phyloP scores from a whole-genome alignment of 2,888 invertebrate genomes.

The Xestia rhomboidea region DNA sequence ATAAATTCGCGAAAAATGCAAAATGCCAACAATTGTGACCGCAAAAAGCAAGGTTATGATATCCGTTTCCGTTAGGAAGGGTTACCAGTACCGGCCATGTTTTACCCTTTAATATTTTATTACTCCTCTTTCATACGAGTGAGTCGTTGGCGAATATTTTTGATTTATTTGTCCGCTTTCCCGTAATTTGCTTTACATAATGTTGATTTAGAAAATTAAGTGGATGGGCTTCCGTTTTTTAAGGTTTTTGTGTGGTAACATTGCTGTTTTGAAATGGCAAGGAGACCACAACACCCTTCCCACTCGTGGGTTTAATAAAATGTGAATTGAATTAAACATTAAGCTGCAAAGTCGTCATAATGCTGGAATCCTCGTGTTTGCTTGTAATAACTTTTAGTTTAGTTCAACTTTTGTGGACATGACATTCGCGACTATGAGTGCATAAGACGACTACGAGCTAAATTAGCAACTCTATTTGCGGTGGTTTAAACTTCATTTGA shows the following conservation, averaged over 20 bases:
- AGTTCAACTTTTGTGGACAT: too few species aligned
- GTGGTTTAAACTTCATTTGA: too few species aligned
- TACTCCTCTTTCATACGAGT: conserved; percentile 66
- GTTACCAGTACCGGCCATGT: conserved; percentile 73
- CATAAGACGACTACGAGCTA: too few species aligned
- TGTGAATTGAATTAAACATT: not conserved
- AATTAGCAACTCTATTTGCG: too few species aligned
- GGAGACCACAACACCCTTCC: not conserved
- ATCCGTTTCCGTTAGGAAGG: conserved; percentile 76
- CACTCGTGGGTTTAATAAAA: not conserved
- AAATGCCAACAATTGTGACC: conserved; percentile 70
- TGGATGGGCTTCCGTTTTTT: conserved; percentile 60
- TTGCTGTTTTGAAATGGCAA: not conserved
- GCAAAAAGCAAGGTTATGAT: conserved; percentile 78
- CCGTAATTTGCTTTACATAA: conserved; percentile 68
- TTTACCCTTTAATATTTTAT: conserved; percentile 76
- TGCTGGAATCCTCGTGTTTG: not conserved
- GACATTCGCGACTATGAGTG: too few species aligned
- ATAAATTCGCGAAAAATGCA: conserved; percentile 68
- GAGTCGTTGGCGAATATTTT: conserved; percentile 65
- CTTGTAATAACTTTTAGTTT: not conserved
- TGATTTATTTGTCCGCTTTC: conserved; percentile 64
- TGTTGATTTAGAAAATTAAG: conserved; percentile 65
- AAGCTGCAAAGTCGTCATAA: not conserved
- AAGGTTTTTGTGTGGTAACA: conserved; percentile 35